phyloP scores from a whole-genome alignment of 23 tunicate genomes.

The Oikopleura vanhoeffeni region DNA sequence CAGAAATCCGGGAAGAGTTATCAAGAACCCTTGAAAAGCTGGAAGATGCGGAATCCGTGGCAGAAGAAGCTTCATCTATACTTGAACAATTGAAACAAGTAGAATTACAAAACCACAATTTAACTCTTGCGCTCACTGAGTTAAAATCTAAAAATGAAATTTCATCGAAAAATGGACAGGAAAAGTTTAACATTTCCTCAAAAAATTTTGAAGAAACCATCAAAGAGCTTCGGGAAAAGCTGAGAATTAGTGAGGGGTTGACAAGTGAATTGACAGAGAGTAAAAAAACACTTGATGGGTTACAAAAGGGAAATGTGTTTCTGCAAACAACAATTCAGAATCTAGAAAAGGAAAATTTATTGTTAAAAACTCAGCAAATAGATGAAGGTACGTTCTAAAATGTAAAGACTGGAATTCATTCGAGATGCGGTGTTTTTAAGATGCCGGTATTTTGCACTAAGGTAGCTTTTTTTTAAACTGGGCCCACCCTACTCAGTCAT shows the following conservation, averaged over 20 bases:
- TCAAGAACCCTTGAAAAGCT: conserved; percentile 13
- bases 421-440: no score
- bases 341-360: background rate
- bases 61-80: background rate
- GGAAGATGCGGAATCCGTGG: conserved; percentile 15
- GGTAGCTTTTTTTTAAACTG: no score
- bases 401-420: no score
- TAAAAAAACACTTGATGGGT: background rate
- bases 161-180: background rate
- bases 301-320: background rate
- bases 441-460: no score
- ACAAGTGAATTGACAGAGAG: background rate
- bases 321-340: background rate
- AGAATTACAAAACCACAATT: background rate
- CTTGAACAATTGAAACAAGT: background rate
- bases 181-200: background rate
- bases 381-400: background rate
- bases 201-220: background rate
- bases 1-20: background rate
- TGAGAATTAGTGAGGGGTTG: background rate
- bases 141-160: background rate
- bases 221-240: background rate
- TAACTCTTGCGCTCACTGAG: no score
- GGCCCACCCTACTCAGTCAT: no score
- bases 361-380: background rate